These are phyloP conservation scores for Malacoctenus gilli DNA, from an alignment of 2,797 vertebrate species.

Conservation along the genomic window DNA sequence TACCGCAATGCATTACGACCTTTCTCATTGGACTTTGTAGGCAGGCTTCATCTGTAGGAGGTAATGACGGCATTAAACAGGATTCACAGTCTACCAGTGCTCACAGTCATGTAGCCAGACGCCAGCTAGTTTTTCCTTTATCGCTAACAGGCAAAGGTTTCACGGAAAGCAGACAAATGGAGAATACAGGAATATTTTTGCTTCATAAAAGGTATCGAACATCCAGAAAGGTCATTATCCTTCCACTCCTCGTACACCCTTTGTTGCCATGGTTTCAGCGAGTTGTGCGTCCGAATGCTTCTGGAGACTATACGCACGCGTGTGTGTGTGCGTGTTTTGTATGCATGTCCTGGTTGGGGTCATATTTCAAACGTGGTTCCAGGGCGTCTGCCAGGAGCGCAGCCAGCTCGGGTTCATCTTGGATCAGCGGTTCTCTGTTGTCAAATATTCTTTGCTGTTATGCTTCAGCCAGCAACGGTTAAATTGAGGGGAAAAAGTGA, in stretches of 20 bases:
- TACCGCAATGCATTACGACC: not conserved
- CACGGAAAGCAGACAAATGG: constrained; percentile 17
- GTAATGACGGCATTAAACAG: constrained; percentile 13
- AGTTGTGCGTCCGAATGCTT: no score
- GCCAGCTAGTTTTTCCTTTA: constrained; percentile 15
- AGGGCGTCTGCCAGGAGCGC: constrained; percentile 21
- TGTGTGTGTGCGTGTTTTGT: not conserved
- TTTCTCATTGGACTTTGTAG: constrained; percentile 22
- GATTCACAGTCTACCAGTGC: constrained; percentile 10
- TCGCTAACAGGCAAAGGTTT: constrained; percentile 10
- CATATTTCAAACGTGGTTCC: constrained; percentile 33
- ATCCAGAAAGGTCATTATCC: constrained; percentile 29
- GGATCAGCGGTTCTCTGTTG: constrained; percentile 40
- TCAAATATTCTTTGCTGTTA: constrained; percentile 39
- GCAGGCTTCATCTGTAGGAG: constrained; percentile 26
- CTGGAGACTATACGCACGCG: not conserved
- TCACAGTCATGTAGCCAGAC: constrained; percentile 18
- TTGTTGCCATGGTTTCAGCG: no score
- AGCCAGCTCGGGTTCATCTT: constrained; percentile 30
- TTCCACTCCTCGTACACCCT: no score
- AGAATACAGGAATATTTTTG: constrained; percentile 6
- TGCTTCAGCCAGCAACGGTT: constrained; percentile 41
- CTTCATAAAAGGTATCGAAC: no score
- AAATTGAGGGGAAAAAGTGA: constrained; percentile 55
- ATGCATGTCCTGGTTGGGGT: constrained; percentile 14